Evolutionary conservation across 2,797 vertebrate genomes (phyloP).

Genomic region (Chelidonichthys spinosus): DNA sequence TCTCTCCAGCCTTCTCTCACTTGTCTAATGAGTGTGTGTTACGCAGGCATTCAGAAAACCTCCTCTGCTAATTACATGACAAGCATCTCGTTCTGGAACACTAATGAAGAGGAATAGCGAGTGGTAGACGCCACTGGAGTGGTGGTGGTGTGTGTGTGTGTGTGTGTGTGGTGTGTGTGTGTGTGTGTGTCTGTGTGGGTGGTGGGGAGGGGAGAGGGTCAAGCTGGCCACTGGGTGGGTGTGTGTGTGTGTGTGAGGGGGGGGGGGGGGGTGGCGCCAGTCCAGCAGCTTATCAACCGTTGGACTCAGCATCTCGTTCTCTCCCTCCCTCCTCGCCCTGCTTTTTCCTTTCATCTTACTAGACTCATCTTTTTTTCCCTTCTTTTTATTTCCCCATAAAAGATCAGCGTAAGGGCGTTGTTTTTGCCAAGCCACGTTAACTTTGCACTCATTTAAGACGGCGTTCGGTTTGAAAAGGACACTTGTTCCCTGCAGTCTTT

Average conservation of each 20-base stretch:
- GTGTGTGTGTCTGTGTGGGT: constrained; percentile 39
- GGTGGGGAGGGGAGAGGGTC: constrained; percentile 23
- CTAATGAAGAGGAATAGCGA: constrained; percentile 84
- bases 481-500: constrained; percentile 15
- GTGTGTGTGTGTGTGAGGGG: constrained; percentile 25
- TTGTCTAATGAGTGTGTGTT: constrained; percentile 77
- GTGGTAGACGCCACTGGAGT: constrained; percentile 69
- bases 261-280: constrained; percentile 67
- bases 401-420: background rate
- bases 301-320: constrained; percentile 68
- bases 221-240: constrained; percentile 49
- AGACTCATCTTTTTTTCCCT: constrained; percentile 16
- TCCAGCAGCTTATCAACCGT: constrained; percentile 81
- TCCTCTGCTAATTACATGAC: constrained; percentile 82
- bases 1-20: constrained; percentile 56
- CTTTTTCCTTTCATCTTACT: constrained; percentile 59
- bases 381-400: constrained; percentile 8
- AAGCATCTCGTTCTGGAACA: constrained; percentile 78
- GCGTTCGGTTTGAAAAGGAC: background rate
- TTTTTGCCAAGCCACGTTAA: constrained; percentile 15
- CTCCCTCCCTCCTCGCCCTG: constrained; percentile 50
- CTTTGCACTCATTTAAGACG: constrained; percentile 21
- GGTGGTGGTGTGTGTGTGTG: constrained; percentile 35
- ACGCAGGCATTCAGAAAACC: constrained; percentile 73
- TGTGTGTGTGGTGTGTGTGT: constrained; percentile 26